phyloP scores from a whole-genome alignment of 2,113 vertebrate genomes.

The Ophthalmolycus amberensis region DNA sequence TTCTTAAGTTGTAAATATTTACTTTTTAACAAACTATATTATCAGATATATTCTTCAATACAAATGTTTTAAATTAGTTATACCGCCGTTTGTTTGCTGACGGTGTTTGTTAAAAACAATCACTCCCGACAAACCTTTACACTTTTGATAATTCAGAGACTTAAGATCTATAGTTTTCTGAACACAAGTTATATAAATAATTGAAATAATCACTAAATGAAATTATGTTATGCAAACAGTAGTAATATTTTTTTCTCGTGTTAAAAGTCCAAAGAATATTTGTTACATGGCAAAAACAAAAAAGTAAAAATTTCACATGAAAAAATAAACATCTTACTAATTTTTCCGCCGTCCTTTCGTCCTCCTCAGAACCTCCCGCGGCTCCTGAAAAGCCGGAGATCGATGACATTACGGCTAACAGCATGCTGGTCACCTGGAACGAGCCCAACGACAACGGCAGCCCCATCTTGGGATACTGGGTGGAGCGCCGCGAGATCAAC shows the following conservation, averaged over 20 bases:
- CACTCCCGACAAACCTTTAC: too few species aligned
- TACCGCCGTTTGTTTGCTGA: too few species aligned
- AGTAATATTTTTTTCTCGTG: not conserved
- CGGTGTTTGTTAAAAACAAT: not conserved
- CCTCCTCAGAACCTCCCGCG: conserved; percentile 90
- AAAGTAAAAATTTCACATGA: too few species aligned
- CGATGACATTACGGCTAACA: conserved; percentile 88
- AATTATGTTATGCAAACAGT: too few species aligned
- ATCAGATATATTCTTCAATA: not conserved
- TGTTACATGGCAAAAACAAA: not conserved
- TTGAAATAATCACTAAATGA: not conserved
- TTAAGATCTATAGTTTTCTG: not conserved
- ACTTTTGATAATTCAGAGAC: not conserved
- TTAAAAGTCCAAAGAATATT: not conserved
- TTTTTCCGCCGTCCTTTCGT: not conserved
- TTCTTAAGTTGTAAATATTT: not conserved
- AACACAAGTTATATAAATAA: not conserved
- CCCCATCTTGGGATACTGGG: conserved; percentile 96
- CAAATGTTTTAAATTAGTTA: not conserved
- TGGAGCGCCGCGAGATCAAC: conserved; percentile 97
- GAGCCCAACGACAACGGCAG: conserved; percentile 95
- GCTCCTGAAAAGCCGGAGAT: conserved; percentile 93
- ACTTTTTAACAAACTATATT: not conserved
- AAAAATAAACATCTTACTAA: too few species aligned
- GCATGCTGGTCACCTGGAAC: conserved; percentile 95